These are phyloP conservation scores for Lasiurus cinereus DNA, from an alignment of 2,113 vertebrate genomes.

Conservation along the genomic window DNA sequence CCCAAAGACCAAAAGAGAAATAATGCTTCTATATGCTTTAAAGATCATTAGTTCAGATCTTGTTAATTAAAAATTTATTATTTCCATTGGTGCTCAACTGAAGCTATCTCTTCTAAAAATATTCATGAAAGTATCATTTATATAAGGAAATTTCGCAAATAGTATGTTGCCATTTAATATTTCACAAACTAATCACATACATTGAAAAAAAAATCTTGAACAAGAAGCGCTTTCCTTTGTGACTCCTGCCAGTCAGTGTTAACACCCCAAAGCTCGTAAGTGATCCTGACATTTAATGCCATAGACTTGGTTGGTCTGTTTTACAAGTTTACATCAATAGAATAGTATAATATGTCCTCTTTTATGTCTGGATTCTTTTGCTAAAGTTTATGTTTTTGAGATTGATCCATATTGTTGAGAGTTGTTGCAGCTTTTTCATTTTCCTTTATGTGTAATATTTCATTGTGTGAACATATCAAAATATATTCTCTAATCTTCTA, in stretches of 20 bases:
- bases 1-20: slow-evolving; percentile 26
- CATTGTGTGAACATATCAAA: not conserved
- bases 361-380: not conserved
- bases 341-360: not conserved
- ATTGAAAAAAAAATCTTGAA: no score
- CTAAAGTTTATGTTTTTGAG: not conserved
- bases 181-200: not conserved
- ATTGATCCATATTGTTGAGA: not conserved
- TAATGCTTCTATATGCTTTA: not conserved
- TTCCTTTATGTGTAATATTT: not conserved
- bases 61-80: not conserved
- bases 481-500: not conserved
- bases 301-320: not conserved
- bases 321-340: not conserved
- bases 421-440: not conserved
- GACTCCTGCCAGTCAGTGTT: not conserved
- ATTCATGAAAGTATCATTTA: slow-evolving; percentile 24
- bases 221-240: fast-evolving
- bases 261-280: not conserved
- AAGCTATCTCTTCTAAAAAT: not conserved
- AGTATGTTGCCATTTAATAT: not conserved
- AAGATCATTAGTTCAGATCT: not conserved
- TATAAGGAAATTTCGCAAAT: not conserved
- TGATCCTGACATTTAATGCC: not conserved
- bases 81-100: not conserved